Conservation (phyloP, 2,113 vertebrate species). For the Colossoma macropomum region DNA sequence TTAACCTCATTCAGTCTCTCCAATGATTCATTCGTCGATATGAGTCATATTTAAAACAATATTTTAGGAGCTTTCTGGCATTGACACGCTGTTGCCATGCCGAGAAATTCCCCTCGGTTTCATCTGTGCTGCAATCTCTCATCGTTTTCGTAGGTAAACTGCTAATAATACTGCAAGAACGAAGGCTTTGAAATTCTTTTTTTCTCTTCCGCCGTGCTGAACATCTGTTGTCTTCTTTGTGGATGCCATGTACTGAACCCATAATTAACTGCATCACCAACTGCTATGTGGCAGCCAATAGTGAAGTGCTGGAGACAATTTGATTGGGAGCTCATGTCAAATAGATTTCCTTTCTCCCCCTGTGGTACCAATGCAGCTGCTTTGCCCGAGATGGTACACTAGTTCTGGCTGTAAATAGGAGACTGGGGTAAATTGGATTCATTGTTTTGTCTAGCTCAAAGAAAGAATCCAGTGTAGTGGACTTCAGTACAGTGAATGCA, state of each 20-base stretch:
- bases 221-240: conserved; percentile 48
- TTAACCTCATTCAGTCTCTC: not conserved
- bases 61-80: conserved; percentile 25
- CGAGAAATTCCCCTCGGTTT: conserved; percentile 9
- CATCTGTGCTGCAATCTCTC: not conserved
- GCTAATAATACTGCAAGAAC: not conserved
- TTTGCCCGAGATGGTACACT: not conserved
- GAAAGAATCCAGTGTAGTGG: not conserved
- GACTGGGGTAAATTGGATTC: not conserved
- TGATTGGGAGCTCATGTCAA: conserved; percentile 33
- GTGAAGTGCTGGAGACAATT: conserved; percentile 43
- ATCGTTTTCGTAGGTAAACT: conserved; percentile 10
- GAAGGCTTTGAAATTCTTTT: not conserved
- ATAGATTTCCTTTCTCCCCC: conserved; percentile 4
- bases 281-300: conserved; percentile 49
- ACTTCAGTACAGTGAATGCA: not conserved
- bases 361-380: conserved; percentile 8
- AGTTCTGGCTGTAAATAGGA: not conserved
- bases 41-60: conserved; percentile 8
- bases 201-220: conserved; percentile 1
- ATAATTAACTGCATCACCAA: conserved; percentile 51
- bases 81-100: conserved; percentile 34
- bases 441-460: not conserved
- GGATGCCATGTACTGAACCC: conserved; percentile 49
- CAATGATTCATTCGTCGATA: conserved; percentile 9